These are phyloP conservation scores for Anoplophora glabripennis DNA, from an alignment of 1,140 invertebrate genomes.

Conservation along the genomic window DNA sequence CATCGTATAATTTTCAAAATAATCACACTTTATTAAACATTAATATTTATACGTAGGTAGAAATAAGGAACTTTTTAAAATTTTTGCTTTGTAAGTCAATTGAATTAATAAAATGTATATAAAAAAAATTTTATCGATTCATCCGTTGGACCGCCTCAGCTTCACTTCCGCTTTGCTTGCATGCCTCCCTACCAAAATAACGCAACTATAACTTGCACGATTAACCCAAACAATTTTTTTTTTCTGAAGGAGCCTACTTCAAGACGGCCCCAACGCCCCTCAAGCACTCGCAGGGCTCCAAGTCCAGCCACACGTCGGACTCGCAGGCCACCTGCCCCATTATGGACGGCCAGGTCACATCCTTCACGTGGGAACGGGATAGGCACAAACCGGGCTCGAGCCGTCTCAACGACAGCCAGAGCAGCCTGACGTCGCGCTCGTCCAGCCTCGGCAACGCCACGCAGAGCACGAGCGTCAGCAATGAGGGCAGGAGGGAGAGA, in stretches of 20 bases:
- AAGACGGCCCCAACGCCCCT: conserved; percentile 30
- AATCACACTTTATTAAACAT: too few relatives aligned
- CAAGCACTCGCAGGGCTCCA: conserved; percentile 31
- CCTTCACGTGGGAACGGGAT: conserved; percentile 40
- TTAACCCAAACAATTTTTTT: not conserved
- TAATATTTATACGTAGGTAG: too few relatives aligned
- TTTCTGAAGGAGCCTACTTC: conserved; percentile 33
- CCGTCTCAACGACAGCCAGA: conserved; percentile 44
- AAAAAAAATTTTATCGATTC: too few relatives aligned
- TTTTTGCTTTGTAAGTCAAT: too few relatives aligned
- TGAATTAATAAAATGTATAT: too few relatives aligned
- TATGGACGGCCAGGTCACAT: conserved; percentile 24
- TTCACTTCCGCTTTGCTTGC: not conserved
- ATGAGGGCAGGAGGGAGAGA: conserved; percentile 34
- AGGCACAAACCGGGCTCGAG: conserved; percentile 31
- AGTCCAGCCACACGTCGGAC: conserved; percentile 36
- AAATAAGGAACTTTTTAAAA: too few relatives aligned
- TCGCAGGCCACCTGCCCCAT: conserved; percentile 32
- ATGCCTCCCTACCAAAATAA: not conserved
- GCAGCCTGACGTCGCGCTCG: conserved; percentile 42
- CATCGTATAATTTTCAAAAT: too few relatives aligned
- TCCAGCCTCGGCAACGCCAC: conserved; percentile 46
- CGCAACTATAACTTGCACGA: not conserved
- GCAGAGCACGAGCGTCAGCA: conserved; percentile 46
- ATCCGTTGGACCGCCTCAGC: too few relatives aligned